phyloP scores from a whole-genome alignment of 2,888 invertebrate genomes.

The Drosophila falleni region DNA sequence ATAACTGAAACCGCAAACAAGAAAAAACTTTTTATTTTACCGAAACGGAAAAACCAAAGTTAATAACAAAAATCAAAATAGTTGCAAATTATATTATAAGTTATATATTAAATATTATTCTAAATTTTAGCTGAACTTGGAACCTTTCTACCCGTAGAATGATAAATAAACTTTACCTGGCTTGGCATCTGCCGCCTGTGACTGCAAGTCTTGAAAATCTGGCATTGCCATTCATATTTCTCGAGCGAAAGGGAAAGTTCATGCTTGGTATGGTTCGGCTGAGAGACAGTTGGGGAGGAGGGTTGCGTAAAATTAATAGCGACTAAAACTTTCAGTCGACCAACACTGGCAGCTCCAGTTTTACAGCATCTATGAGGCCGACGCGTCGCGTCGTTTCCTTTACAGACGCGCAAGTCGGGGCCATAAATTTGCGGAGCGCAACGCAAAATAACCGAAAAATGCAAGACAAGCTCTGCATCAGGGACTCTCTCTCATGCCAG shows the following conservation, averaged over 20 bases:
- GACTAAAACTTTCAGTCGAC: constrained; percentile 62
- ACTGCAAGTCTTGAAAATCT: constrained; percentile 34
- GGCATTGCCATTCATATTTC: constrained; percentile 56
- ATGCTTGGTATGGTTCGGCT: background rate
- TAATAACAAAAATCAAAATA: background rate
- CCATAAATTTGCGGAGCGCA: constrained; percentile 71
- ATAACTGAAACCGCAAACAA: no score
- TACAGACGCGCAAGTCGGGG: constrained; percentile 58
- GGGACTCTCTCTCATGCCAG: constrained; percentile 18
- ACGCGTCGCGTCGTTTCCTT: constrained; percentile 30
- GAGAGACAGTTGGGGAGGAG: constrained; percentile 13
- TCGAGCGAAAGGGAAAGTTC: constrained; percentile 54
- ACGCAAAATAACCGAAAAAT: constrained; percentile 72
- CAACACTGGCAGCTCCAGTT: constrained; percentile 42
- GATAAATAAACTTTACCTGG: constrained; percentile 23
- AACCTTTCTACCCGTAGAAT: background rate
- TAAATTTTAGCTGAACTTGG: background rate
- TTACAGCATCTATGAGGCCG: constrained; percentile 16
- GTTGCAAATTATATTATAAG: background rate
- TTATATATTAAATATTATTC: background rate
- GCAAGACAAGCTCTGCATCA: constrained; percentile 59
- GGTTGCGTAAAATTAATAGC: constrained; percentile 67
- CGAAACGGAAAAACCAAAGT: no score
- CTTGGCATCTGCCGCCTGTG: constrained; percentile 22
- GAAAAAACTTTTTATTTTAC: no score